A percentile compares a stretch with the other conserved stretches of the same genome.
phyloP scores from a whole-genome alignment of 2,113 vertebrate genomes.

The Mellivora capensis region DNA sequence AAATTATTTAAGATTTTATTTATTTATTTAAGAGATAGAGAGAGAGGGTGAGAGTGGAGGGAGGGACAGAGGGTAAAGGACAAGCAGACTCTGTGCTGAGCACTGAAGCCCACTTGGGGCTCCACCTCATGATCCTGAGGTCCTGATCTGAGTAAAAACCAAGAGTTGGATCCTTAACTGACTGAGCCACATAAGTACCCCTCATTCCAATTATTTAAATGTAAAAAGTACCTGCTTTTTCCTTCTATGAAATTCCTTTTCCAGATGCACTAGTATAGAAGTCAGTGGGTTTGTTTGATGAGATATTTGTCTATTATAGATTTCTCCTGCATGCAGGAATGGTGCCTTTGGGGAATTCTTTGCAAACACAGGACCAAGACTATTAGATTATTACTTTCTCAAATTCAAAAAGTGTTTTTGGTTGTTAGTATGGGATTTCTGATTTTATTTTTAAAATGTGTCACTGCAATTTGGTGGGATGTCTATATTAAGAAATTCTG shows the following conservation, averaged over 20 bases:
- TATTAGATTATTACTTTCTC: neutral
- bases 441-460: neutral
- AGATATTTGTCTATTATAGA: neutral
- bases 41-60: neutral
- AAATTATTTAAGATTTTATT: neutral
- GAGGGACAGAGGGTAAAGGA: neutral
- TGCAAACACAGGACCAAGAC: neutral
- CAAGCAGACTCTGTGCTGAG: neutral
- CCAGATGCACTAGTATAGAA: neutral
- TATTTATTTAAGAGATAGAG: neutral
- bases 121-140: neutral
- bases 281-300: neutral
- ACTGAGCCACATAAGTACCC: neutral
- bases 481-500: neutral
- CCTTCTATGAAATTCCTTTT: neutral
- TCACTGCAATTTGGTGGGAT: neutral
- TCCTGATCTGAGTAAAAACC: neutral
- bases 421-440: neutral
- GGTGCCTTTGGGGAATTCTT: neutral
- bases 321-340: neutral
- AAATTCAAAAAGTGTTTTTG: neutral
- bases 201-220: neutral
- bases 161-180: neutral
- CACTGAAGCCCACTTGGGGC: neutral
- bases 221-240: neutral